Evolutionary conservation across 1,140 invertebrate species (phyloP).

Genomic region (Andricus grossulariae): DNA sequence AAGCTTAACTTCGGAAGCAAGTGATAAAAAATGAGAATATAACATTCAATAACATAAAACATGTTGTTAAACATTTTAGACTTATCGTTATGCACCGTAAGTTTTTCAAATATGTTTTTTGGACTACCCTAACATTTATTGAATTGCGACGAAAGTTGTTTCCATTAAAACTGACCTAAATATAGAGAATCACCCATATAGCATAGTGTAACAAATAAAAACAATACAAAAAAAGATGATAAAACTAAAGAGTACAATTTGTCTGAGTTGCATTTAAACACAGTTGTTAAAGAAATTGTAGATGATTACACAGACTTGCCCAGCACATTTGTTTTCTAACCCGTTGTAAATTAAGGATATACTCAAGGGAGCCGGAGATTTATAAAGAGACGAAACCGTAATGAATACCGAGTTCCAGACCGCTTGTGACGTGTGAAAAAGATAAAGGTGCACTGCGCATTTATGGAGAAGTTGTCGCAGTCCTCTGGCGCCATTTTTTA

Average conservation of each 20-base stretch:
- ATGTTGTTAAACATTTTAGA: too few relatives aligned
- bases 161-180: too few relatives aligned
- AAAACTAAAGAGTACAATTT: background rate
- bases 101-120: too few relatives aligned
- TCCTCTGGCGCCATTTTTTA: background rate
- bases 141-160: too few relatives aligned
- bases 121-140: too few relatives aligned
- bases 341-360: constrained; percentile 16
- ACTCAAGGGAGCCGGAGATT: constrained; percentile 2
- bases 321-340: constrained; percentile 21
- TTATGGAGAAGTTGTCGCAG: constrained; percentile 20
- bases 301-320: background rate
- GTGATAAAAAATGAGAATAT: too few relatives aligned
- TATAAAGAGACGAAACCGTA: constrained; percentile 24
- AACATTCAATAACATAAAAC: too few relatives aligned
- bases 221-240: too few relatives aligned
- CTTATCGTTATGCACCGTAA: too few relatives aligned
- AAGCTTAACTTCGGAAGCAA: too few relatives aligned
- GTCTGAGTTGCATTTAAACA: constrained; percentile 26
- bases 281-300: constrained; percentile 26
- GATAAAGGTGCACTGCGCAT: constrained; percentile 7
- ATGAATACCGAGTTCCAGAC: constrained; percentile 6
- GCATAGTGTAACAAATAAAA: too few relatives aligned
- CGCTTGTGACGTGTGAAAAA: constrained; percentile 22
- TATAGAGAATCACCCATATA: too few relatives aligned